These are phyloP conservation scores for Drosophila infuscata DNA, from an alignment of 2,888 invertebrate species.

Conservation along the genomic window DNA sequence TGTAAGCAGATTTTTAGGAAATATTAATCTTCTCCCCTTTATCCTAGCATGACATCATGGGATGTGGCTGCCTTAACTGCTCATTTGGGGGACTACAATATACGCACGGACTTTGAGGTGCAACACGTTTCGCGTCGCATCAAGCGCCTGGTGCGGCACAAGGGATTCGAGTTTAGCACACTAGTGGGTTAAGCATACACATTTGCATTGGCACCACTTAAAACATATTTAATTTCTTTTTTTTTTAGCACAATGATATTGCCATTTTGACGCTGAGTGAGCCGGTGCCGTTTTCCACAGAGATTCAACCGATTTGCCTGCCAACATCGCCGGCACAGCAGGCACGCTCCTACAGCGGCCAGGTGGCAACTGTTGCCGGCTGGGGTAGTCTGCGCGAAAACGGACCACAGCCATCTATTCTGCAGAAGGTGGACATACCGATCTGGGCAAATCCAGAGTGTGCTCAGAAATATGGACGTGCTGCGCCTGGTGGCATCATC, in stretches of 20 bases:
- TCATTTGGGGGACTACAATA: conserved; percentile 93
- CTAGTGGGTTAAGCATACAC: conserved; percentile 86
- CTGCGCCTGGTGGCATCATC: conserved; percentile 95
- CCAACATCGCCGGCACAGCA: conserved; percentile 86
- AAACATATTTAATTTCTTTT: background rate
- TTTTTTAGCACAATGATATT: conserved; percentile 91
- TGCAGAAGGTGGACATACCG: conserved; percentile 94
- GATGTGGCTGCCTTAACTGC: conserved; percentile 93
- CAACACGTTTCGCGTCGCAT: conserved; percentile 92
- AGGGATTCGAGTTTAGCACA: conserved; percentile 93
- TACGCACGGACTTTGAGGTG: conserved; percentile 90
- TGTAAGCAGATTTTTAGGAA: background rate
- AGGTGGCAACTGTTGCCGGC: conserved; percentile 92
- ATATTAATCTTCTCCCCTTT: background rate
- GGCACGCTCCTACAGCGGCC: conserved; percentile 88
- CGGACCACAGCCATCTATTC: conserved; percentile 92
- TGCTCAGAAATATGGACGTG: conserved; percentile 91
- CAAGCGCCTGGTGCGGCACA: conserved; percentile 93
- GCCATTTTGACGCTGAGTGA: conserved; percentile 92
- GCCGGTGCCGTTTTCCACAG: conserved; percentile 90
- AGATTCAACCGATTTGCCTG: conserved; percentile 92
- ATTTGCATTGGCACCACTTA: background rate
- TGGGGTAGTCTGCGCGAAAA: conserved; percentile 91
- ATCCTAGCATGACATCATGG: conserved; percentile 92
- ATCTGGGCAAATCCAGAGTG: conserved; percentile 93